phyloP scores from a whole-genome alignment of 1,140 invertebrate genomes.

The Drosophila oshimai region DNA sequence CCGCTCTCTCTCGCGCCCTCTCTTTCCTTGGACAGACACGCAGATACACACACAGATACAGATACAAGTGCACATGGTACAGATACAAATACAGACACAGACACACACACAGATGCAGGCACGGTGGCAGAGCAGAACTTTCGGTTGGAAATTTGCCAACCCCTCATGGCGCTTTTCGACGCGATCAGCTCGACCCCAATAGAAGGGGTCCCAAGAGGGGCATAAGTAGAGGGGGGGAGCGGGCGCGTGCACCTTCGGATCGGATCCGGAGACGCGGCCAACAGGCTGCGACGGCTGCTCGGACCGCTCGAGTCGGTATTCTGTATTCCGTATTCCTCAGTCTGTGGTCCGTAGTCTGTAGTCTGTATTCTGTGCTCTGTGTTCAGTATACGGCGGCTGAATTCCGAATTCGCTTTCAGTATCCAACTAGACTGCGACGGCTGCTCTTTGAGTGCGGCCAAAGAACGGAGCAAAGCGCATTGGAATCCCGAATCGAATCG shows the following conservation, averaged over 20 bases:
- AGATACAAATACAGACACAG: not conserved
- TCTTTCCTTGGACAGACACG: conserved; percentile 3
- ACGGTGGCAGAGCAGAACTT: conserved; percentile 51
- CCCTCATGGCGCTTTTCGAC: conserved; percentile 67
- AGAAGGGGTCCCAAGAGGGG: conserved; percentile 11
- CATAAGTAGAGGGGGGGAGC: not conserved
- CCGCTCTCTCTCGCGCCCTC: conserved; percentile 40
- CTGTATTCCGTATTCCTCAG: too few species aligned
- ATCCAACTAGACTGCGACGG: conserved; percentile 77
- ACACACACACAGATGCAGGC: conserved; percentile 18
- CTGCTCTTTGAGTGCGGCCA: conserved; percentile 57
- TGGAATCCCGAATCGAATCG: not conserved
- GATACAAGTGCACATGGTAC: not conserved
- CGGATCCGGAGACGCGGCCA: conserved; percentile 37
- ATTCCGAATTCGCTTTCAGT: conserved; percentile 77
- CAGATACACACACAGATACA: conserved; percentile 4
- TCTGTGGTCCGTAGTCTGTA: too few species aligned
- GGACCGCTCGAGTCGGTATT: conserved; percentile 71
- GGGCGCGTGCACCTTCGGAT: conserved; percentile 24
- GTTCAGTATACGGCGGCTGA: conserved; percentile 55
- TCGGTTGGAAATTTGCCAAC: conserved; percentile 72
- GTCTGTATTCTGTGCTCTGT: too few species aligned
- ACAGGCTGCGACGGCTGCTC: conserved; percentile 77
- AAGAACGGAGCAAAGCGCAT: conserved; percentile 13
- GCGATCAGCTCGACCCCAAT: conserved; percentile 72